A percentile compares a stretch with the other conserved stretches of the same genome.
Conservation (phyloP, 2,797 vertebrate genomes). For the Pipistrellus nathusii region DNA sequence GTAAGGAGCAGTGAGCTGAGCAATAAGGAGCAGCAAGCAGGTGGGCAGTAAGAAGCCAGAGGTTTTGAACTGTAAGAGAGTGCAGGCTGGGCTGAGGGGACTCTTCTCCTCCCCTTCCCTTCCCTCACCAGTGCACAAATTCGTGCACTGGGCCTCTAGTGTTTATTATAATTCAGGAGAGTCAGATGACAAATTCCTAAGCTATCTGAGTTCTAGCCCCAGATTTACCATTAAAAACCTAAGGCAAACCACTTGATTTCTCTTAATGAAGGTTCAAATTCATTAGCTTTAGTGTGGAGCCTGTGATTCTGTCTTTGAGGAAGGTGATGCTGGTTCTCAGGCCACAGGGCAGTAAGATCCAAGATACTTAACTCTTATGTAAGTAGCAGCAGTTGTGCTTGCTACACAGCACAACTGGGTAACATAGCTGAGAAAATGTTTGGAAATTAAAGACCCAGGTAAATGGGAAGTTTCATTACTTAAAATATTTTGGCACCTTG, state of each 20-base stretch:
- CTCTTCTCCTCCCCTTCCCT: too few species aligned
- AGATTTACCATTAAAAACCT: not conserved
- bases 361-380: not conserved
- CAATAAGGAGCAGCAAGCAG: too few species aligned
- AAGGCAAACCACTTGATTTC: not conserved
- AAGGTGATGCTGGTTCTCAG: not conserved
- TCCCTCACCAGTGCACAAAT: too few species aligned
- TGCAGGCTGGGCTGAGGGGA: too few species aligned
- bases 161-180: not conserved
- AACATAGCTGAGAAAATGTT: conserved; percentile 28
- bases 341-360: not conserved
- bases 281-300: not conserved
- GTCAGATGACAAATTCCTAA: not conserved
- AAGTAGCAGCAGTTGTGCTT: not conserved
- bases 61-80: too few species aligned
- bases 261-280: conserved; percentile 13
- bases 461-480: conserved; percentile 2
- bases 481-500: not conserved
- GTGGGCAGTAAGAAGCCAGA: too few species aligned
- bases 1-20: too few species aligned
- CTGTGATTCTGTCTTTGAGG: not conserved
- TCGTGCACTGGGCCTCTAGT: not conserved
- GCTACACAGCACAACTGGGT: not conserved
- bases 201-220: not conserved
- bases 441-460: conserved; percentile 26